These are phyloP conservation scores for Watsonalla cultraria DNA, from an alignment of 2,888 invertebrate species.

Conservation along the genomic window DNA sequence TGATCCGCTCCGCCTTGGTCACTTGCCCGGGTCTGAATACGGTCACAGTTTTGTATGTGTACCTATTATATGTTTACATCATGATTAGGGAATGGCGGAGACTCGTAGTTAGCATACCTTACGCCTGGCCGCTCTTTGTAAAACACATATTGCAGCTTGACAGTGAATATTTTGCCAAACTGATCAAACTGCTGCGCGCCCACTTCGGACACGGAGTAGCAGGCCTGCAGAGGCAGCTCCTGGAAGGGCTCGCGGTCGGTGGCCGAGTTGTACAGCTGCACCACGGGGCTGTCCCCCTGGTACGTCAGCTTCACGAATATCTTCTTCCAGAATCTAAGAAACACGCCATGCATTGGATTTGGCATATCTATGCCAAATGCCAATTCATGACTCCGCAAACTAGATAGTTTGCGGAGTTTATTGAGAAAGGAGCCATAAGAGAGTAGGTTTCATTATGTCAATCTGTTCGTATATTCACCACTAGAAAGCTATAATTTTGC, in stretches of 20 bases:
- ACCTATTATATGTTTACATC: too few relatives aligned
- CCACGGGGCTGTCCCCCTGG: slow-evolving; percentile 89
- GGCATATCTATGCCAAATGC: too few relatives aligned
- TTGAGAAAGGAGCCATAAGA: too few relatives aligned
- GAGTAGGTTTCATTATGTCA: too few relatives aligned
- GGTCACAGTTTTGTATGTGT: background rate
- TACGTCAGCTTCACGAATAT: slow-evolving; percentile 89
- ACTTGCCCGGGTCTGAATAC: slow-evolving; percentile 90
- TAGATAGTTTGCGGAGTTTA: too few relatives aligned
- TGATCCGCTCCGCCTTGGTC: slow-evolving; percentile 94
- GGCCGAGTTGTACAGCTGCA: slow-evolving; percentile 90
- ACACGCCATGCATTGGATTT: too few relatives aligned
- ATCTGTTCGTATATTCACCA: too few relatives aligned
- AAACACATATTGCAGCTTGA: slow-evolving; percentile 97
- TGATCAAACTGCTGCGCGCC: slow-evolving; percentile 99
- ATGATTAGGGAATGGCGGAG: too few relatives aligned
- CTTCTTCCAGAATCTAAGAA: slow-evolving; percentile 95
- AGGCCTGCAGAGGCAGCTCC: slow-evolving; percentile 95
- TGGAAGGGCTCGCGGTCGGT: slow-evolving; percentile 95
- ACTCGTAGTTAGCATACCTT: slow-evolving; percentile 34
- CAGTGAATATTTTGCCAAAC: slow-evolving; percentile 99
- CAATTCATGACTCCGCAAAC: too few relatives aligned
- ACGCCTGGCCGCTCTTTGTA: slow-evolving; percentile 99
- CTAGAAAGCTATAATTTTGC: too few relatives aligned
- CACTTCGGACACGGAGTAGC: slow-evolving; percentile 96